Evolutionary conservation across 1,140 invertebrate species (phyloP), one percentile per base, ranked within the genome.

Genomic region (Penaeus indicus): DNA sequence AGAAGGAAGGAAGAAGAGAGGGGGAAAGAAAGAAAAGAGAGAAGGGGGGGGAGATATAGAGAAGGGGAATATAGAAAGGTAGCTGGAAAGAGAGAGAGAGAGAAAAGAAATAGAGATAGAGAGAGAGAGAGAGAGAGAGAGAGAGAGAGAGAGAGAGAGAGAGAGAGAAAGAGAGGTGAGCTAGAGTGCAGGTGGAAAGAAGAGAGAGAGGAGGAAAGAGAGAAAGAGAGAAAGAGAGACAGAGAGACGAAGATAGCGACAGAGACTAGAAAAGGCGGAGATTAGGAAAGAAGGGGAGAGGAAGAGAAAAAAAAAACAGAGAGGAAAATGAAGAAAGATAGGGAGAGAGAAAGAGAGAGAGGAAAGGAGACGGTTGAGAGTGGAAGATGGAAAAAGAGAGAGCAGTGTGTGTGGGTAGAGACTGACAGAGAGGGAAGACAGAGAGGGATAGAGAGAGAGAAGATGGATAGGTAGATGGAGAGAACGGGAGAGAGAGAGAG

Each of bases 291-390:
- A 77, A 8, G 27, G 25, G 42, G 75, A 77, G 75, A 77, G 75
- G 27, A 42, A 81, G 79, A 81, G 79, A 81, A 42, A 54, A 67
- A 42, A 18, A 42, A n/a, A 47, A 47, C 4, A 25, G 69, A 85
- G 84, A 75, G 84, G 60, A 42, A 54, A 42, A 54, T 67, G 32
- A 64, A 69, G 82, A 69, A 32, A 67, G 82, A 10, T 25, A 54
- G 7, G 11, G 78, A 16, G 38, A 38, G 38, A 38, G 27, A 16
- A 7, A 47, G 27, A 42, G 25, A 32, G 32, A 38, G 27, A 54
- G 11, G 27, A 79, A 32, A 80, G 78, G 42, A 32, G 47, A 16
- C 13, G 22, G 21, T 19, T 0, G n/a, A 27, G n/a, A 25, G 10
- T 47, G 10, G 42, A 10, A 47, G 7, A 47, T 8, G 27, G 75